phyloP scores from a whole-genome alignment of 2,797 vertebrate genomes.

The Anguilla marmorata region DNA sequence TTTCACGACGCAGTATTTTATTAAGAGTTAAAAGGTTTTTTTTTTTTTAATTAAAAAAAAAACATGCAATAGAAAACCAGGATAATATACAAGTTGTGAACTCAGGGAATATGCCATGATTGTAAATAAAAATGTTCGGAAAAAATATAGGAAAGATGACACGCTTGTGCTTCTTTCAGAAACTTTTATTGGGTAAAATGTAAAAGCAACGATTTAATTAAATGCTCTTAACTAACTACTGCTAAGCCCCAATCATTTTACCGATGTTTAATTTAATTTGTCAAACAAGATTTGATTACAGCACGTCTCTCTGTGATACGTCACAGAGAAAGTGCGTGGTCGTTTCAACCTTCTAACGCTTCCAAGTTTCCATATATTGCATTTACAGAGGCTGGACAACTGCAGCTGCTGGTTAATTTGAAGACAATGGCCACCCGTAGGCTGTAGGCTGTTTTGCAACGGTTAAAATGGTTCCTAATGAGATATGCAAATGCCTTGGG shows the following conservation, averaged over 20 bases:
- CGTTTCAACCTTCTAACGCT: not conserved
- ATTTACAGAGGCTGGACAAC: conserved; percentile 58
- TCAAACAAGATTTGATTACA: not conserved
- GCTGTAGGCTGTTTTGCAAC: not conserved
- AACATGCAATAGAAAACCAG: too few relatives aligned
- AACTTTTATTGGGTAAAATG: not conserved
- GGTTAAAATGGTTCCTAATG: conserved; percentile 48
- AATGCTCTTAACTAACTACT: not conserved
- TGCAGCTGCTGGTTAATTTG: conserved; percentile 50
- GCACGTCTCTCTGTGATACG: not conserved
- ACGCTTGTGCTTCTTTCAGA: not conserved
- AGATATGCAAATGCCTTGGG: conserved; percentile 53
- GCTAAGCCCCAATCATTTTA: not conserved
- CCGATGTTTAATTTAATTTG: not conserved
- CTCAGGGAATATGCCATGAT: not conserved
- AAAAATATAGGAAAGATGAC: not conserved
- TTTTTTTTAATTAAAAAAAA: too few relatives aligned
- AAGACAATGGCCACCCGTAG: conserved; percentile 33
- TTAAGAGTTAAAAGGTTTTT: too few relatives aligned
- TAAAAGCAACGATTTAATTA: not conserved
- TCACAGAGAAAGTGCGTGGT: not conserved
- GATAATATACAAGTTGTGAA: too few relatives aligned
- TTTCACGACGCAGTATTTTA: not conserved
- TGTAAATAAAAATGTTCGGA: not conserved
- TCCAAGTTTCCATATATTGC: conserved; percentile 48